phyloP scores from a whole-genome alignment of 2,888 invertebrate species.

The Parasteatoda lunata region DNA sequence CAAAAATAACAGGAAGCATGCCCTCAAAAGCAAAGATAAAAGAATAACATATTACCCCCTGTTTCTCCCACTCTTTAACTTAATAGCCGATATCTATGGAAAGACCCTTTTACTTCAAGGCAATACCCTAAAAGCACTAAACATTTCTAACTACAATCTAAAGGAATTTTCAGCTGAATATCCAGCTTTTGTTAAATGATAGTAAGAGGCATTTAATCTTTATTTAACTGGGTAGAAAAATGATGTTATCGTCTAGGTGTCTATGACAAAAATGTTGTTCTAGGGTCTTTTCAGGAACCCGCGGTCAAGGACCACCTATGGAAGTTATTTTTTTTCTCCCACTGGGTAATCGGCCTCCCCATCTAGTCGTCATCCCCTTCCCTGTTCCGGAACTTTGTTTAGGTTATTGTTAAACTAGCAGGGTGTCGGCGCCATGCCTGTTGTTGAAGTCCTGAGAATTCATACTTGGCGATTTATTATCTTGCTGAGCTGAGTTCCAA shows the following conservation, averaged over 20 bases:
- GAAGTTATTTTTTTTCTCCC: neutral
- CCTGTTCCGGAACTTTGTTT: constrained; percentile 14
- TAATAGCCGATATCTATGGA: too few species aligned
- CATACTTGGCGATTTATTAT: neutral
- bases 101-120: too few species aligned
- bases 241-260: neutral
- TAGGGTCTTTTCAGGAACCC: neutral
- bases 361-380: neutral
- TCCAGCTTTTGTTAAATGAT: neutral
- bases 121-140: too few species aligned
- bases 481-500: too few species aligned
- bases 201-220: neutral
- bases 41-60: too few species aligned
- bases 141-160: too few species aligned
- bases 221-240: neutral
- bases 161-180: neutral
- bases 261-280: constrained; percentile 2
- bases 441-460: neutral
- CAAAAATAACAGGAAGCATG: too few species aligned
- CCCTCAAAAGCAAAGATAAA: too few species aligned
- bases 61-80: too few species aligned
- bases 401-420: constrained; percentile 17
- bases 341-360: neutral
- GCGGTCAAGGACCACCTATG: constrained; percentile 9
- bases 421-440: constrained; percentile 45